These are phyloP conservation scores for Stegostoma tigrinum DNA, from an alignment of 2,113 vertebrate genomes.

Conservation along the genomic window DNA sequence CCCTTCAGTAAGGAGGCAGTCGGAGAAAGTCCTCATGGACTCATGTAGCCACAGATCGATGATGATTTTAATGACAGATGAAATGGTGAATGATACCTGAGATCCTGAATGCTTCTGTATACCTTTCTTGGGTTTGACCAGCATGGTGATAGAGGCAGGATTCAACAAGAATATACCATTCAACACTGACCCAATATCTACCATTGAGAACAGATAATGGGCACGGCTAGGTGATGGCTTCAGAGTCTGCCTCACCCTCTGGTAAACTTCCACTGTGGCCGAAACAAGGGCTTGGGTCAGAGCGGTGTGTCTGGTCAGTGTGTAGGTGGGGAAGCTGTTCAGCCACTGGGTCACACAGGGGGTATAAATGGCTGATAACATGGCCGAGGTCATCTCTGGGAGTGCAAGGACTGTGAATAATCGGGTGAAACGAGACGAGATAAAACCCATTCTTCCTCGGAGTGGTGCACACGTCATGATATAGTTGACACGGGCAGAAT, in stretches of 20 bases:
- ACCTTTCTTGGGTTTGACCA: not conserved
- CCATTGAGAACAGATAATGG: conserved; percentile 60
- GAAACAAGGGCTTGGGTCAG: conserved; percentile 56
- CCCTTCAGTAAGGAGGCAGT: conserved; percentile 54
- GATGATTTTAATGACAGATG: conserved; percentile 44
- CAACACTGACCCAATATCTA: conserved; percentile 64
- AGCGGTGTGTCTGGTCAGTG: conserved; percentile 43
- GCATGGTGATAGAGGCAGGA: conserved; percentile 38
- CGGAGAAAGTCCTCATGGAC: conserved; percentile 66
- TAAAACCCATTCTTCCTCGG: conserved; percentile 32
- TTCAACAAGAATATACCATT: conserved; percentile 60
- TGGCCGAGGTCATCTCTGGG: conserved; percentile 47
- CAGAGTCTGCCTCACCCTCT: conserved; percentile 52
- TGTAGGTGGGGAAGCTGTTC: conserved; percentile 45
- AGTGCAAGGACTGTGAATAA: conserved; percentile 67
- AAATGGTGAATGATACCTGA: not conserved
- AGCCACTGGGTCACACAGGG: conserved; percentile 60
- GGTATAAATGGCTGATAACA: conserved; percentile 58
- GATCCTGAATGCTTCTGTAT: not conserved
- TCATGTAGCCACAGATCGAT: conserved; percentile 73
- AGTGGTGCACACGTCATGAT: conserved; percentile 54
- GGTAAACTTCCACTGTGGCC: conserved; percentile 59
- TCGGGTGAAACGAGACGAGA: conserved; percentile 63
- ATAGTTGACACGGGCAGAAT: conserved; percentile 53
- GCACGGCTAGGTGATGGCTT: conserved; percentile 46